Base-by-base conservation (phyloP, 1,140 invertebrate genomes). In the Acromyrmex heyeri region DNA sequence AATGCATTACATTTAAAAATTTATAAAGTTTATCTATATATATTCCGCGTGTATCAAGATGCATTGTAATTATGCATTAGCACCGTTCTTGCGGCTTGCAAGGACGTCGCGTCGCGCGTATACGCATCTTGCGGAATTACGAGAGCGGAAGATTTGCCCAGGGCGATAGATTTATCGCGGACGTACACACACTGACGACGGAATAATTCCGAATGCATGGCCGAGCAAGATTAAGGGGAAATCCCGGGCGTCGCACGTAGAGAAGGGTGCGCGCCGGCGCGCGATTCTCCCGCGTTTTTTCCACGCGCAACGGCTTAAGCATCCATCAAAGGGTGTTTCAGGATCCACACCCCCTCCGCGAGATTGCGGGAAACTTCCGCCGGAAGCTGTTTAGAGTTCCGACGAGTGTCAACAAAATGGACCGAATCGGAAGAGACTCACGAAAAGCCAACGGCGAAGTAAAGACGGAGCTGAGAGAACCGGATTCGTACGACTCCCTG, bases 271-370 rank as follows among this genome's bases (percentile, higher is more conserved):
- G 90, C 91, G 90, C 76, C 88, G 88, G 85, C 85, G 91, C 91
- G 87, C 87, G 85, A 88, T 87, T 90, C 87, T 90, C 88, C 87
- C 76, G 88, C 89, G 88, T 38, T 82, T 89, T 88, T 90, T 91
- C 85, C 64, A 85, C 88, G 85, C 87, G 78, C 85, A 79, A 82
- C 72, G 88, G 62, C 86, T 90, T 90, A 88, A 90, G 81, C 86
- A 85, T 55, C 86, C 64, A 76, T 30, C 76, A 53, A 50, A 89
- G 86, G 82, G 79, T 73, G 88, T 82, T 90, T 78, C 72, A 55
- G 73, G 78, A 85, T 72, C 86, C 81, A 75, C 73, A 38, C 65
- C 75, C 88, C 65, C 70, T 48, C 44, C 57, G 34, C 44, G 77
- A 55, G 69, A 4, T 34, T 83, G 69, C 69, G 57, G 44, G 4